Percentiles rank a stretch among this genome's conserved stretches.
These are phyloP conservation scores for Caenorhabditis sp. DNA, from an alignment of 2,888 invertebrate species.

Conservation along the genomic window DNA sequence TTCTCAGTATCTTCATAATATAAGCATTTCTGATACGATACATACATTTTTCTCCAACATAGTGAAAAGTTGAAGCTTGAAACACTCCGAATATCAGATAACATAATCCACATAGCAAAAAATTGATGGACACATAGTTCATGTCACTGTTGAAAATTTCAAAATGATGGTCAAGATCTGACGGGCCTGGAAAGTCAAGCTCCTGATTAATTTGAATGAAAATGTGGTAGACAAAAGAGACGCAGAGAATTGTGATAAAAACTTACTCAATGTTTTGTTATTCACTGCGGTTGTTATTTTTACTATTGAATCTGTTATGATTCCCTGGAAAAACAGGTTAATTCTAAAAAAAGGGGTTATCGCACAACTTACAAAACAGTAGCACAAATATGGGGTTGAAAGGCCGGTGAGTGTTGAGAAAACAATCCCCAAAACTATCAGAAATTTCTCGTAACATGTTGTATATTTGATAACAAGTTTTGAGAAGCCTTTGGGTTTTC, in stretches of 20 bases:
- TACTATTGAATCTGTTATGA: conserved; percentile 35
- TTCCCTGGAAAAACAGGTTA: conserved; percentile 13
- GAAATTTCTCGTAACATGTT: conserved; percentile 37
- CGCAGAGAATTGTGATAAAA: background rate
- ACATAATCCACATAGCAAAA: conserved; percentile 20
- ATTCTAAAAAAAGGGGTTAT: background rate
- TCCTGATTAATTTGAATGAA: too few species aligned
- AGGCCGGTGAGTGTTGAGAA: conserved; percentile 51
- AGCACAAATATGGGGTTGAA: conserved; percentile 38
- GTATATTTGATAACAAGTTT: conserved; percentile 17
- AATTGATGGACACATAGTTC: conserved; percentile 20
- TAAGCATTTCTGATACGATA: conserved; percentile 72
- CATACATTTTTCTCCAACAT: conserved; percentile 72
- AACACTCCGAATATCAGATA: conserved; percentile 31
- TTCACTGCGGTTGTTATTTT: conserved; percentile 31
- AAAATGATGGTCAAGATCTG: conserved; percentile 33
- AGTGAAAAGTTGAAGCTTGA: conserved; percentile 67
- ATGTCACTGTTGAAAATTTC: conserved; percentile 21
- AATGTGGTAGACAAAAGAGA: background rate
- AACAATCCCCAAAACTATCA: conserved; percentile 44
- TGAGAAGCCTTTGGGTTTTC: background rate
- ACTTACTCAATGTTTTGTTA: conserved; percentile 22
- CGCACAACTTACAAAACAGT: conserved; percentile 20
- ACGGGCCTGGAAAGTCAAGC: conserved; percentile 16
- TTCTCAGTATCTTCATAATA: conserved; percentile 70